These are phyloP conservation scores for Athene cunicularia DNA, from an alignment of 2,113 vertebrate species.

Conservation along the genomic window DNA sequence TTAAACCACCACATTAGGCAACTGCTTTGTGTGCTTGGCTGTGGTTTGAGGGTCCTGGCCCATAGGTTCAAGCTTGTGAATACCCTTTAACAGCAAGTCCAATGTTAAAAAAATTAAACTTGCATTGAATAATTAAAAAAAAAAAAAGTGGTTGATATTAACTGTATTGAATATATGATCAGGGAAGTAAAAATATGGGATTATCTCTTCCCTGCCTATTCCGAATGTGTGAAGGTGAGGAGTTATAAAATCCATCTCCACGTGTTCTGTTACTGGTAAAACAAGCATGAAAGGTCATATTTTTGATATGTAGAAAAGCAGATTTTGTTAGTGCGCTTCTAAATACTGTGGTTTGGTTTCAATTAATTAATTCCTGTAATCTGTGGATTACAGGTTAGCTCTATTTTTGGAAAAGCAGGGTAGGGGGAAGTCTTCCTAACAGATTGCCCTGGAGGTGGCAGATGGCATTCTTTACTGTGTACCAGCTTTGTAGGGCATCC, in stretches of 20 bases:
- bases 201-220: background rate
- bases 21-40: too few relatives aligned
- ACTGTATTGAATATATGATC: background rate
- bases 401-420: background rate
- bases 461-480: background rate
- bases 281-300: accelerated
- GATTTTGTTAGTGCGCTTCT: background rate
- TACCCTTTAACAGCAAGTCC: background rate
- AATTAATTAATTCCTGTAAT: background rate
- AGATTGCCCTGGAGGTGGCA: background rate
- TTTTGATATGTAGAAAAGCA: background rate
- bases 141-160: background rate
- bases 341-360: background rate
- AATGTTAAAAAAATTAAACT: background rate
- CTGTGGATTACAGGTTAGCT: conserved; percentile 23
- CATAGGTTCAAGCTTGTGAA: background rate
- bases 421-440: background rate
- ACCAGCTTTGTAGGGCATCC: background rate
- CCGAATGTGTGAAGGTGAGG: background rate
- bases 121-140: background rate
- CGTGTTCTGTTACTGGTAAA: background rate
- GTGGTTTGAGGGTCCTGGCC: background rate
- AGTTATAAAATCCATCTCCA: background rate
- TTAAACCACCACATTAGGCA: accelerated
- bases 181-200: background rate